Conservation (phyloP, 2,888 invertebrate genomes). For the Pachydiplax longipennis region DNA sequence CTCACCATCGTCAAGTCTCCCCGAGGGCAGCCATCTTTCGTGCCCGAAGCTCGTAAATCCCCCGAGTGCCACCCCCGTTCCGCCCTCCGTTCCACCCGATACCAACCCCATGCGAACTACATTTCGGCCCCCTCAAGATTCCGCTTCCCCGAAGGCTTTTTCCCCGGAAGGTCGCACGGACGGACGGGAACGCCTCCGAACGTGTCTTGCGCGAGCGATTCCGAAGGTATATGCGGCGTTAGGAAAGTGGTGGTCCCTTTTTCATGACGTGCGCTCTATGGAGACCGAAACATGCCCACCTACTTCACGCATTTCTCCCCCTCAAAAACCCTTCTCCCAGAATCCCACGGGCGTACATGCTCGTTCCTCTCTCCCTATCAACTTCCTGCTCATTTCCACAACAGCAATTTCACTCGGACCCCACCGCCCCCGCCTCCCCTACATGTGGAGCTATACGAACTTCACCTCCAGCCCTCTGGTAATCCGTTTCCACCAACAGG, state of each 20-base stretch:
- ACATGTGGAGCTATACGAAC: background rate
- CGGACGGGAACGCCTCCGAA: background rate
- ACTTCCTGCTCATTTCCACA: slow-evolving; percentile 38
- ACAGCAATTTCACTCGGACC: slow-evolving; percentile 39
- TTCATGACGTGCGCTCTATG: too few relatives aligned
- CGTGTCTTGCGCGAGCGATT: background rate
- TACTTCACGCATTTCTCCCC: background rate
- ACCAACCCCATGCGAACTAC: background rate
- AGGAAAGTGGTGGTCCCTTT: too few relatives aligned
- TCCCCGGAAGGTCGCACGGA: background rate
- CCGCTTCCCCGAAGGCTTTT: background rate
- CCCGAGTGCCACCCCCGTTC: background rate
- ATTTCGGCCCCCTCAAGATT: background rate
- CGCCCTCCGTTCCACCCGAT: background rate
- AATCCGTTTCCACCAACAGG: slow-evolving; percentile 30
- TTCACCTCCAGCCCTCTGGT: background rate
- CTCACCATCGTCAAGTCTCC: slow-evolving; percentile 40
- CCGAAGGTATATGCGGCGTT: background rate
- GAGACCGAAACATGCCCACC: background rate
- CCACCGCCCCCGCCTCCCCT: background rate
- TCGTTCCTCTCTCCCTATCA: slow-evolving; percentile 4
- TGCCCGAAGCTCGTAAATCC: slow-evolving; percentile 36
- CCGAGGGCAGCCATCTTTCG: slow-evolving; percentile 39
- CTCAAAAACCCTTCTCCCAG: background rate
- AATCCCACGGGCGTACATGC: slow-evolving; percentile 35